Evolutionary conservation across 2,113 vertebrate genomes (phyloP).

Genomic region (Halichoerus grypus): DNA sequence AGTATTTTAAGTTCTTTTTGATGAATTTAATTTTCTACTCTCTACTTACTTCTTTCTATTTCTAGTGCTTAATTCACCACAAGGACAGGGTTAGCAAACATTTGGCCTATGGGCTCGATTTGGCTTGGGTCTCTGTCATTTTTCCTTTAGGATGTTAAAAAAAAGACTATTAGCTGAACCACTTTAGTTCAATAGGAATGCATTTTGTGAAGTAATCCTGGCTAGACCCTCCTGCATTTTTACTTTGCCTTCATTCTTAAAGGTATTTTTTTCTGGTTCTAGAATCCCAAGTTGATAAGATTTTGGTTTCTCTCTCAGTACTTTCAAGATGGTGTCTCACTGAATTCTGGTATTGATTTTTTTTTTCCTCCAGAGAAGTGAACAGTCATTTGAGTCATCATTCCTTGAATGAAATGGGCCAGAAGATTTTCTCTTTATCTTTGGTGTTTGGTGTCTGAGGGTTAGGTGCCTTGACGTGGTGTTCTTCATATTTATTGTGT

Average conservation of each 20-base stretch:
- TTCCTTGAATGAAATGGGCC: fast-evolving
- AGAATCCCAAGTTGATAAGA: background rate
- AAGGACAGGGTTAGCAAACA: background rate
- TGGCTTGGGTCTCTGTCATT: background rate
- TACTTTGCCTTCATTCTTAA: background rate
- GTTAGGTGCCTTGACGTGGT: fast-evolving
- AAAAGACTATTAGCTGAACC: background rate
- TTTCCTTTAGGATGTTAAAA: background rate
- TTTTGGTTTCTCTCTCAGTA: background rate
- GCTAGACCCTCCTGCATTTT: background rate
- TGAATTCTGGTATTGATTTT: background rate
- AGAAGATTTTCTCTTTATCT: background rate
- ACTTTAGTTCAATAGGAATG: background rate
- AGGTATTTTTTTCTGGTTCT: background rate
- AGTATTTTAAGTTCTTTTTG: background rate
- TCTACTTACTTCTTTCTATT: fast-evolving
- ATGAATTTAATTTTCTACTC: background rate
- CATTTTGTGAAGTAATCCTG: background rate
- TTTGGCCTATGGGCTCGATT: fast-evolving
- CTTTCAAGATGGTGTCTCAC: too few relatives aligned
- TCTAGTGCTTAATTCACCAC: background rate
- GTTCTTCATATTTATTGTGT: background rate
- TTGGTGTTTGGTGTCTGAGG: background rate
- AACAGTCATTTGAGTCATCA: background rate
- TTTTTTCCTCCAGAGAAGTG: background rate